Evolutionary conservation across 1,140 invertebrate genomes (phyloP).

Genomic region (Leptinotarsa defecta): DNA sequence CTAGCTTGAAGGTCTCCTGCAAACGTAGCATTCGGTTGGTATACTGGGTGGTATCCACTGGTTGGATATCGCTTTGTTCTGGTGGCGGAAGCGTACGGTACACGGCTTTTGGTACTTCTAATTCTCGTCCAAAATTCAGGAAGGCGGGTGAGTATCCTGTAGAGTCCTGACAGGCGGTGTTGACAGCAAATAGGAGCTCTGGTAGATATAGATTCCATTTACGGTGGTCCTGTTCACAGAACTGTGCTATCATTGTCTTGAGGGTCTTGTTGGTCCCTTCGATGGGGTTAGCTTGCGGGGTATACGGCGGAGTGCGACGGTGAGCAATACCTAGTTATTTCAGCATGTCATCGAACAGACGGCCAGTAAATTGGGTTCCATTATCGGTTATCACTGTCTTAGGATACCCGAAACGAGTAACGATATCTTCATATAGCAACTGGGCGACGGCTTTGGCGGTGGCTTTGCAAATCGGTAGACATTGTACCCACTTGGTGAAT

Average conservation of each 20-base stretch:
- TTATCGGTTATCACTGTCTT: slow-evolving; percentile 54
- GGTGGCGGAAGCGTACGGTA: not conserved
- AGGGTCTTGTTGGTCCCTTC: slow-evolving; percentile 55
- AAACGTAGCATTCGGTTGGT: not conserved
- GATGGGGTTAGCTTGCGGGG: slow-evolving; percentile 54
- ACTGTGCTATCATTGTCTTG: slow-evolving; percentile 51
- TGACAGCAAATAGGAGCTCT: slow-evolving; percentile 15
- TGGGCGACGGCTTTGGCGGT: not conserved
- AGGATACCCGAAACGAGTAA: slow-evolving; percentile 49
- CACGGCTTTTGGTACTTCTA: not conserved
- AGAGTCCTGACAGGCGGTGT: slow-evolving; percentile 15
- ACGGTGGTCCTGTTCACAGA: slow-evolving; percentile 51
- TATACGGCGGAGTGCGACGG: slow-evolving; percentile 51
- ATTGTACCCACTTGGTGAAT: slow-evolving; percentile 38
- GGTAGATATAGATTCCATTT: slow-evolving; percentile 49
- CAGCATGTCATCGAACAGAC: slow-evolving; percentile 12
- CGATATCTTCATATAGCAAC: slow-evolving; percentile 44
- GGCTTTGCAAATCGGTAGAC: slow-evolving; percentile 43
- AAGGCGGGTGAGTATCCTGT: slow-evolving; percentile 22
- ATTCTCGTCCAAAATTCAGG: slow-evolving; percentile 24
- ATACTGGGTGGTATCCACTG: not conserved
- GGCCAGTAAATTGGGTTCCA: slow-evolving; percentile 52
- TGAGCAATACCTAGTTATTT: slow-evolving; percentile 29
- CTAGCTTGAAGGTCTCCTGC: slow-evolving; percentile 17
- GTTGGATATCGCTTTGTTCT: not conserved